Evolutionary conservation across 1,140 invertebrate genomes (phyloP).

Genomic region (Tribolium castaneum): DNA sequence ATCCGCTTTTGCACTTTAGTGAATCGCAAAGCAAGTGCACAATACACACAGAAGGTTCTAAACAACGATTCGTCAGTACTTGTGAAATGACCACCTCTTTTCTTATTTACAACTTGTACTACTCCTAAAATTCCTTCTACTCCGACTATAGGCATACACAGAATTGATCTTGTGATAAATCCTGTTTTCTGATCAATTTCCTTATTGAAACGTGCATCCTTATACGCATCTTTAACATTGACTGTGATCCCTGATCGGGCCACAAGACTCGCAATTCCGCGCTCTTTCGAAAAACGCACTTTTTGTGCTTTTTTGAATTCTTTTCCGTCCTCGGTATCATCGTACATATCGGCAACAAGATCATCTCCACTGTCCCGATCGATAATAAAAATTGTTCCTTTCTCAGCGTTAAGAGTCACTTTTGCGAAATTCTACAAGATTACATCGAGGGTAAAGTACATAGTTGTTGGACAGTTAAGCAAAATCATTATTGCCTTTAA

Average conservation of each 20-base stretch:
- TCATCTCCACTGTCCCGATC: constrained; percentile 63
- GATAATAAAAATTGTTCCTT: constrained; percentile 67
- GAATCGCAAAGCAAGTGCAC: constrained; percentile 66
- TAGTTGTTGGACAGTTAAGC: too few species aligned
- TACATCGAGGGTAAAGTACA: too few species aligned
- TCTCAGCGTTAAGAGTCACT: constrained; percentile 66
- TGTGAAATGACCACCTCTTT: constrained; percentile 64
- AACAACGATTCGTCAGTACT: constrained; percentile 66
- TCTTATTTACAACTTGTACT: constrained; percentile 69
- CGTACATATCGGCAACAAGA: constrained; percentile 65
- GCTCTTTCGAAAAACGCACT: constrained; percentile 65
- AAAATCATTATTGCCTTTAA: too few species aligned
- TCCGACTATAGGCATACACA: constrained; percentile 67
- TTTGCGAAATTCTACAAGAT: constrained; percentile 67
- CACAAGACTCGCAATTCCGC: constrained; percentile 65
- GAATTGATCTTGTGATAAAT: constrained; percentile 66
- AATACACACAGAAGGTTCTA: constrained; percentile 66
- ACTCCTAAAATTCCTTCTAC: constrained; percentile 67
- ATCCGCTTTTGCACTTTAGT: constrained; percentile 58
- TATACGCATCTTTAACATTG: constrained; percentile 67
- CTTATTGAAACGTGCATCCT: constrained; percentile 66
- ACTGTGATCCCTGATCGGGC: constrained; percentile 63
- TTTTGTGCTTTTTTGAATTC: constrained; percentile 54
- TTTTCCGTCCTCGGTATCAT: constrained; percentile 37
- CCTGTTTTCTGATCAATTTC: constrained; percentile 67